Conservation (phyloP, 2,113 vertebrate species). For the Dunckerocampus dactyliophorus region DNA sequence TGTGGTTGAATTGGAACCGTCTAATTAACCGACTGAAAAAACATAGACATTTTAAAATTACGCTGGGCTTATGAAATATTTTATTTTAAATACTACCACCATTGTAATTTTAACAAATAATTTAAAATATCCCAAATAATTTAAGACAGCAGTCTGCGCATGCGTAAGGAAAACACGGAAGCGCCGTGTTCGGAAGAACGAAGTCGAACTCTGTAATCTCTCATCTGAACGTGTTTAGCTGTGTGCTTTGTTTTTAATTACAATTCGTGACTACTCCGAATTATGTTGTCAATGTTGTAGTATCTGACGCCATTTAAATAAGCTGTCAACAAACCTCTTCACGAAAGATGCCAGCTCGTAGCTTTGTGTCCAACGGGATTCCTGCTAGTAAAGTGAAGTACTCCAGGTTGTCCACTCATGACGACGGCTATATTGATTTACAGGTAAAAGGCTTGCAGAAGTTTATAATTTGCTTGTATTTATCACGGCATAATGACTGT, state of each 20-base stretch:
- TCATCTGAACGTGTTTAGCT: background rate
- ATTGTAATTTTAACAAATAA: background rate
- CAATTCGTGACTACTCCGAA: background rate
- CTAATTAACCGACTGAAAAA: background rate
- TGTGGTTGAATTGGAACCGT: background rate
- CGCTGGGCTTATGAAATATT: background rate
- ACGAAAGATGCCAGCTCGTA: conserved; percentile 82
- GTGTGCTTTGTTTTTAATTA: background rate
- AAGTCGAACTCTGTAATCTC: background rate
- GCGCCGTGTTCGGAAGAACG: background rate
- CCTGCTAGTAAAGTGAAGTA: conserved; percentile 86
- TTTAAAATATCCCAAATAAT: background rate
- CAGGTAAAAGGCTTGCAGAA: conserved; percentile 74
- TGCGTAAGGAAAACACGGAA: conserved; percentile 40
- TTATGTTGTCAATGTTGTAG: background rate
- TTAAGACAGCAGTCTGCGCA: background rate
- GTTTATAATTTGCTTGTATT: background rate
- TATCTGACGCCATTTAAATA: conserved; percentile 10
- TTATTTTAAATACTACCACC: background rate
- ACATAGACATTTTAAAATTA: background rate
- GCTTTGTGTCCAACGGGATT: conserved; percentile 70
- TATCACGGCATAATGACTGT: too few species aligned
- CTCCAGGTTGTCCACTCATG: conserved; percentile 85
- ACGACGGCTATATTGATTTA: conserved; percentile 95
- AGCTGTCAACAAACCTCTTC: conserved; percentile 4